A percentile compares a stretch with the other conserved stretches of the same genome.
phyloP scores from a whole-genome alignment of 2,113 vertebrate genomes.

The Desmodus rotundus region DNA sequence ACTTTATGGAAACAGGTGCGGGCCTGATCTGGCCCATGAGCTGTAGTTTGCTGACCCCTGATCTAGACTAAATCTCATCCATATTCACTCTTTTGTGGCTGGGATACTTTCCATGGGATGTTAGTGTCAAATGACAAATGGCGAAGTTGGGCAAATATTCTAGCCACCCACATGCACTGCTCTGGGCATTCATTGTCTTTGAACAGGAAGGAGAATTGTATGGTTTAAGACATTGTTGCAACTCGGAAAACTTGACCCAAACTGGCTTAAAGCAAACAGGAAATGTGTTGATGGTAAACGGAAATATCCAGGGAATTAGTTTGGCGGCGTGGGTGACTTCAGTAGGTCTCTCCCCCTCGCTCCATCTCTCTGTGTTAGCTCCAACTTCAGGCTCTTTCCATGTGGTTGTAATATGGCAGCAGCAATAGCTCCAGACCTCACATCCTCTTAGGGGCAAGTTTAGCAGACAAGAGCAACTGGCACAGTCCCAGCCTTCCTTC shows the following conservation, averaged over 20 bases:
- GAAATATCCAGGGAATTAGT: neutral
- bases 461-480: neutral
- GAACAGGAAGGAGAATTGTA: neutral
- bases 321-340: neutral
- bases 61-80: neutral
- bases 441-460: neutral
- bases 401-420: neutral
- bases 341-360: neutral
- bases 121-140: neutral
- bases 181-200: neutral
- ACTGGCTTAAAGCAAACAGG: neutral
- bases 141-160: neutral
- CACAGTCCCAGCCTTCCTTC: neutral
- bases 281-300: neutral
- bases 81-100: neutral
- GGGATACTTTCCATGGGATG: neutral
- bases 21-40: neutral
- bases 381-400: neutral
- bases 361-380: neutral
- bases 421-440: neutral
- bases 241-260: neutral
- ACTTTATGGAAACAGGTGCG: neutral
- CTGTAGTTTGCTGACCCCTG: neutral
- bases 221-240: neutral
- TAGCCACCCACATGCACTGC: neutral